Base-by-base conservation (phyloP, 2,888 invertebrate genomes). In the Rhagonycha fulva region DNA sequence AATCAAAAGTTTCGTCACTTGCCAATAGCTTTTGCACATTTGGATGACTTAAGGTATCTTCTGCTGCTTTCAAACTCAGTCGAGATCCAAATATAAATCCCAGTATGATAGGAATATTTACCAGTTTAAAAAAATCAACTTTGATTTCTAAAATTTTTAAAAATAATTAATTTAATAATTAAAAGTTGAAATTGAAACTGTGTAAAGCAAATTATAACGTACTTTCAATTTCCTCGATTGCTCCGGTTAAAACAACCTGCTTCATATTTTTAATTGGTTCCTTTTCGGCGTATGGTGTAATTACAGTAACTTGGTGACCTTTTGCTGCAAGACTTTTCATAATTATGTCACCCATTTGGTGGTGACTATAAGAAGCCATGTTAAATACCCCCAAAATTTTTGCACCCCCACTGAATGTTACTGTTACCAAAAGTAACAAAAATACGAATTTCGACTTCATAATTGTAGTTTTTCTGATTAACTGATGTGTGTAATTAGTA, bases 231-330 rank as follows among this genome's bases (percentile, higher is more conserved):
- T 72, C 24, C 19, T 80, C 78, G 9, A 70, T 68, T 14, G 80
- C 70, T 14, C 76, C 78, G 1, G 78, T 78, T 23, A 81, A 63
- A 30, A 71, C 82, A 11, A 89, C 85, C 78, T 88, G 87, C 2
- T 86, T 88, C 30, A 88, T 86, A 82, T 89, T 88, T 24, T 84
- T 82, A 72, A 88, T 85, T 4, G 85, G 85, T 28, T 83, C 82
- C 70, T 87, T 86, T 5, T 87, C 79, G 32, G 74, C 73, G 70
- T 80, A 83, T 10, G 83, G 81, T 12, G 82, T 82, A 47, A 86
- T 77, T 24, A 85, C 79, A 9, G 85, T 86, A n/a, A 90, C 86
- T 68, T 88, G 84, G 81, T 89, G 89, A 2, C 89, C 89, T 62
- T 87, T 83, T 14, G 68, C 74, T 0, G 83, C 83, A 26, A 85